Evolutionary conservation across 2,113 vertebrate species (phyloP), one percentile per base, ranked within the genome.

Genomic region (Eudyptes chrysolophus): DNA sequence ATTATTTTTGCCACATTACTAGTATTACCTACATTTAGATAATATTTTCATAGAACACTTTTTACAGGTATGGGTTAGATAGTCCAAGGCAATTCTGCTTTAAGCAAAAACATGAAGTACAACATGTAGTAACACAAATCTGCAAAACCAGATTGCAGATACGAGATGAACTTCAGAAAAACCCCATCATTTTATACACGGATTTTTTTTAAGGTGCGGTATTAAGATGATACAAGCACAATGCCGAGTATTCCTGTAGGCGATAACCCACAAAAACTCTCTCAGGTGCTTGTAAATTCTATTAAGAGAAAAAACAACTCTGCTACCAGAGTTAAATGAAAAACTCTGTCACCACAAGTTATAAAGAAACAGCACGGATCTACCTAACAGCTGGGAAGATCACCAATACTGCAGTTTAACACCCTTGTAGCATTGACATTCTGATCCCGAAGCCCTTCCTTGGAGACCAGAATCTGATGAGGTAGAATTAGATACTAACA

Each of bases 101-200:
- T 29, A 34, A 60, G 30, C 32, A 84, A 38, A 84, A 69, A 9
- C 11, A 64, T 25, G 12, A 70, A 58, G 16, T 30, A 55, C 16
- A 66, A 75, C 32, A n/a, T 6, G 13, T 2, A 61, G 27, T 7
- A 74, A 57, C 29, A 65, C 32, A 58, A 55, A 77, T 32, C 40
- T 57, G 30, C 36, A 55, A 79, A 75, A 71, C 0, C 51, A 81
- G 69, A 69, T 38, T 66, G 22, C 60, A 75, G 49, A n/a, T 14
- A 38, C 0, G 2, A 66, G 26, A 30, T 5, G 27, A 42, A 75
- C 55, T 57, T 44, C 34, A 66, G 24, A n/a, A 58, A n/a, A 27
- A 4, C 2, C 3, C 7, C 1, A 29, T 7, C 2, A 13, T 14
- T 87, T 72, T 54, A 36, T 3, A 40, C 10, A 55, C 25, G 14